A percentile compares a stretch with the other conserved stretches of the same genome.
These are phyloP conservation scores for Drepanosiphum platanoidis DNA, from an alignment of 2,888 invertebrate genomes.

Conservation along the genomic window DNA sequence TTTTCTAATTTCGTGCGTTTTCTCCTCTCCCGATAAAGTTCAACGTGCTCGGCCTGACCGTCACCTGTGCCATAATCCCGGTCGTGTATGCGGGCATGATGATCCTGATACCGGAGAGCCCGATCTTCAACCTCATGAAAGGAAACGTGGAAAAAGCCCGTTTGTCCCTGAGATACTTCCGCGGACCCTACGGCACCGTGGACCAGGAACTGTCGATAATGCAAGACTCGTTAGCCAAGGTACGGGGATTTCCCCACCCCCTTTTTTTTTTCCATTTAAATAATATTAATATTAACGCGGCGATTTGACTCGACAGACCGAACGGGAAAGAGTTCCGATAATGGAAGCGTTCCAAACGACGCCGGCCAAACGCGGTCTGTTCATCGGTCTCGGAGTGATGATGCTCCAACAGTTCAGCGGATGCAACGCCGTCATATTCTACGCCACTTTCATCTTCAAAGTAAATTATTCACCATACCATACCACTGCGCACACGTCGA, in stretches of 20 bases:
- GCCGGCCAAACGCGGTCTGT: slow-evolving; percentile 75
- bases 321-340: slow-evolving; percentile 72
- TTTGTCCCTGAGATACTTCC: slow-evolving; percentile 76
- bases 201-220: slow-evolving; percentile 75
- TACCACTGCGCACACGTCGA: too few relatives aligned
- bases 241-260: too few relatives aligned
- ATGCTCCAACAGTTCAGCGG: slow-evolving; percentile 89
- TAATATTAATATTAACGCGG: background rate
- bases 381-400: slow-evolving; percentile 84
- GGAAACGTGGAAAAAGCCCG: slow-evolving; percentile 70
- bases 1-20: slow-evolving; percentile 65
- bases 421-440: slow-evolving; percentile 85
- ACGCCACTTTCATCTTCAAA: slow-evolving; percentile 78
- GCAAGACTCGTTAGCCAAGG: slow-evolving; percentile 69
- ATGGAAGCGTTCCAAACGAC: slow-evolving; percentile 72
- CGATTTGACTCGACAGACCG: slow-evolving; percentile 67
- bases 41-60: slow-evolving; percentile 73
- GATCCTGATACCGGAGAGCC: slow-evolving; percentile 89
- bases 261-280: background rate
- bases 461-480: slow-evolving; percentile 64
- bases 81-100: slow-evolving; percentile 77
- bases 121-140: slow-evolving; percentile 77
- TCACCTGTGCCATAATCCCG: slow-evolving; percentile 76
- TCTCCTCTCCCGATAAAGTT: slow-evolving; percentile 65
- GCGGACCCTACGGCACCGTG: slow-evolving; percentile 78